Conservation (phyloP, 2,113 vertebrate species). For the Pelvicachromis taeniatus region DNA sequence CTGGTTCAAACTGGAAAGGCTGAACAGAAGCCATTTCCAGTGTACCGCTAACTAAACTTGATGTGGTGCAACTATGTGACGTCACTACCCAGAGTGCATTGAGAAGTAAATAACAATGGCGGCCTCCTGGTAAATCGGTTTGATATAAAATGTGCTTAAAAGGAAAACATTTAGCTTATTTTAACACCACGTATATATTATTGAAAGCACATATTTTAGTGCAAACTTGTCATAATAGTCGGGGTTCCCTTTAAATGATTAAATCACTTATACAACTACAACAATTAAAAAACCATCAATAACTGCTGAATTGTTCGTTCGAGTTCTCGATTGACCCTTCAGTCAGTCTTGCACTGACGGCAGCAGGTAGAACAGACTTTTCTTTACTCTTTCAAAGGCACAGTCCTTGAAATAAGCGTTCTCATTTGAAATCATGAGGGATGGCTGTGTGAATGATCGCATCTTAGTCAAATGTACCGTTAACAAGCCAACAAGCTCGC, state of each 20-base stretch:
- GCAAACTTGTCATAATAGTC: no score
- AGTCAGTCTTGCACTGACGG: background rate
- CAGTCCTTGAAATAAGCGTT: background rate
- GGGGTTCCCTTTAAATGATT: background rate
- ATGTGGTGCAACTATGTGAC: no score
- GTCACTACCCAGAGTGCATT: no score
- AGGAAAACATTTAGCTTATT: no score
- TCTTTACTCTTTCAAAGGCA: background rate
- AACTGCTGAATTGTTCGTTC: background rate
- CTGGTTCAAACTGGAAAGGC: no score
- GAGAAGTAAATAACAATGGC: no score
- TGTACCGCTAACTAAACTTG: no score
- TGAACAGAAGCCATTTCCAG: no score
- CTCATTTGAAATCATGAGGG: background rate
- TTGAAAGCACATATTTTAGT: no score
- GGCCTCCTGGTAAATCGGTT: no score
- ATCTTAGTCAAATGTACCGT: background rate
- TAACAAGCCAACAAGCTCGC: background rate
- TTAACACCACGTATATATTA: no score
- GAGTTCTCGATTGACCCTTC: background rate
- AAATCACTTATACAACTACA: background rate
- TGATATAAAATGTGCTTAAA: no score
- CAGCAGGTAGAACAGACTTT: background rate
- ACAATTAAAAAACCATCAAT: background rate
- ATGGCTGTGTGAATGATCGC: background rate